phyloP scores from a whole-genome alignment of 2,797 vertebrate genomes.

The Loriculus beryllinus region DNA sequence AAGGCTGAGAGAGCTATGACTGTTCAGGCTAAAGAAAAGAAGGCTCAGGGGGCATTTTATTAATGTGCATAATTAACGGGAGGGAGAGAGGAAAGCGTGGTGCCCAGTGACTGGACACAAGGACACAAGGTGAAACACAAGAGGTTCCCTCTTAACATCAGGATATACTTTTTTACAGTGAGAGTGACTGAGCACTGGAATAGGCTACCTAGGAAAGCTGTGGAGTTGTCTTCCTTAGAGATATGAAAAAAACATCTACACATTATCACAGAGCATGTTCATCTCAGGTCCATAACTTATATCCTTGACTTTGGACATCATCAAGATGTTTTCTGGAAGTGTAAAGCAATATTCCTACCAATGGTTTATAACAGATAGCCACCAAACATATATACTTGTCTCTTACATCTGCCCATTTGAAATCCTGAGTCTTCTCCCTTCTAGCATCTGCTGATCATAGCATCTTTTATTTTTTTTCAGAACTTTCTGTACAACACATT shows the following conservation, averaged over 20 bases:
- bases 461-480: neutral
- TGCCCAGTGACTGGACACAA: no score
- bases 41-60: neutral
- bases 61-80: neutral
- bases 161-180: neutral
- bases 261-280: neutral
- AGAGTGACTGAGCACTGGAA: neutral
- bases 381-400: neutral
- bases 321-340: neutral
- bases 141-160: neutral
- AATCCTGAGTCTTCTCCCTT: neutral
- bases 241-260: neutral
- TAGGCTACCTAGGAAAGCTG: neutral
- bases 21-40: neutral
- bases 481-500: neutral
- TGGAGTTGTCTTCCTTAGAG: neutral
- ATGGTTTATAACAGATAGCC: neutral
- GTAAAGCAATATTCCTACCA: neutral
- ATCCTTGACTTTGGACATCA: neutral
- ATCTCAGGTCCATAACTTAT: neutral
- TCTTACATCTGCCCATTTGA: neutral
- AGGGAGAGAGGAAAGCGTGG: neutral
- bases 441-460: neutral
- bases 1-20: neutral
- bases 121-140: neutral